These are phyloP conservation scores for Sinhomidia bicolor DNA, from an alignment of 2,888 invertebrate genomes.

Conservation along the genomic window DNA sequence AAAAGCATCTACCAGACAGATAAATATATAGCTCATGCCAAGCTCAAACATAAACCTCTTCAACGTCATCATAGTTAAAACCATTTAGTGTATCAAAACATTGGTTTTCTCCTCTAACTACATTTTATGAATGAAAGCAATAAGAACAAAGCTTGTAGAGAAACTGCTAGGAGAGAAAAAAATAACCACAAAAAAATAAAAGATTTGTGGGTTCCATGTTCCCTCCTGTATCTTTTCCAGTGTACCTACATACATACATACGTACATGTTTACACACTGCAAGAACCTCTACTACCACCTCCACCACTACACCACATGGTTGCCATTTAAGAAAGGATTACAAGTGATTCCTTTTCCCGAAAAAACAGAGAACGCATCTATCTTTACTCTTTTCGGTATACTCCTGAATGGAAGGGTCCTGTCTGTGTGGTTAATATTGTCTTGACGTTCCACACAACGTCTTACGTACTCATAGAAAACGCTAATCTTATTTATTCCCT, in stretches of 20 bases:
- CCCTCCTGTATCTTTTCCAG: constrained; percentile 21
- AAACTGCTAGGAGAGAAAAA: neutral
- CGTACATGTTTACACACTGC: neutral
- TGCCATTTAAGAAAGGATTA: constrained; percentile 62
- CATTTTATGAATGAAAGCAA: constrained; percentile 40
- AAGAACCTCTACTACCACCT: neutral
- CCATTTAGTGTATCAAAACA: neutral
- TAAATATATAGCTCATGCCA: too few species aligned
- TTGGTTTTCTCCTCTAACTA: constrained; percentile 15
- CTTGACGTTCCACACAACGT: constrained; percentile 38
- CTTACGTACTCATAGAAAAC: constrained; percentile 42
- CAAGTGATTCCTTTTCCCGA: constrained; percentile 56
- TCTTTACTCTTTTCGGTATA: constrained; percentile 22
- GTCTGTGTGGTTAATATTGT: constrained; percentile 43
- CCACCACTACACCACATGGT: constrained; percentile 37
- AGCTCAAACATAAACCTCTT: neutral
- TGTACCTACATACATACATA: neutral
- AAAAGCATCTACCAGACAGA: too few species aligned
- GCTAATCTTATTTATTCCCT: constrained; percentile 49
- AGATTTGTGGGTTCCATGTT: constrained; percentile 54
- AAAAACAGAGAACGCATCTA: constrained; percentile 17
- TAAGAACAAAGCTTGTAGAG: neutral
- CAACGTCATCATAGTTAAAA: neutral
- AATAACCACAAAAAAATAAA: constrained; percentile 29
- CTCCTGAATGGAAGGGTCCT: constrained; percentile 16